Conservation (phyloP, 2,113 vertebrate genomes). For the Panurus biarmicus region DNA sequence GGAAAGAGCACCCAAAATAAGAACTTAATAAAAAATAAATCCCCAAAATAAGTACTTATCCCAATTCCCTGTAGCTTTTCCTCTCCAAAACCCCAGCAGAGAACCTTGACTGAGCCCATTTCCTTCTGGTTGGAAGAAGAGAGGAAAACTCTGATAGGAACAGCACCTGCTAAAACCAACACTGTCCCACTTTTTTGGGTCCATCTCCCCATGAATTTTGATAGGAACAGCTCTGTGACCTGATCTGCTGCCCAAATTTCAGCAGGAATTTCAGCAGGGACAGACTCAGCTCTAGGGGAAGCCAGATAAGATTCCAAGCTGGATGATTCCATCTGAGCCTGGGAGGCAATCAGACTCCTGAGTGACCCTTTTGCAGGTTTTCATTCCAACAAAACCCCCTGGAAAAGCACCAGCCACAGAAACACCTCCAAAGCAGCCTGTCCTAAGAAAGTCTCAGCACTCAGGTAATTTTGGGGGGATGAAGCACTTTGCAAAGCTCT, state of each 20-base stretch:
- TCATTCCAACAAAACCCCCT: not conserved
- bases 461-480: not conserved
- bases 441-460: not conserved
- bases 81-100: not conserved
- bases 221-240: not conserved
- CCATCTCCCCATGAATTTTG: not conserved
- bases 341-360: not conserved
- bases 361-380: not conserved
- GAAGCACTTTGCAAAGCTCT: not conserved
- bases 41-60: not conserved
- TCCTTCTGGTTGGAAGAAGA: not conserved
- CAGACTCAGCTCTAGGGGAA: not conserved
- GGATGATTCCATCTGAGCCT: not conserved
- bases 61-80: fast-evolving
- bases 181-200: not conserved
- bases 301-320: not conserved
- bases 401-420: not conserved
- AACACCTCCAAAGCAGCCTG: not conserved
- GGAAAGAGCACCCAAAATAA: not conserved
- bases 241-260: not conserved
- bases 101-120: not conserved
- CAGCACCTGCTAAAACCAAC: not conserved
- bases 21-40: not conserved
- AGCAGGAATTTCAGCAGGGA: not conserved
- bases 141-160: not conserved